These are phyloP conservation scores for Sinodicranocentrus sp. DNA, from an alignment of 2,888 invertebrate genomes.

Conservation along the genomic window DNA sequence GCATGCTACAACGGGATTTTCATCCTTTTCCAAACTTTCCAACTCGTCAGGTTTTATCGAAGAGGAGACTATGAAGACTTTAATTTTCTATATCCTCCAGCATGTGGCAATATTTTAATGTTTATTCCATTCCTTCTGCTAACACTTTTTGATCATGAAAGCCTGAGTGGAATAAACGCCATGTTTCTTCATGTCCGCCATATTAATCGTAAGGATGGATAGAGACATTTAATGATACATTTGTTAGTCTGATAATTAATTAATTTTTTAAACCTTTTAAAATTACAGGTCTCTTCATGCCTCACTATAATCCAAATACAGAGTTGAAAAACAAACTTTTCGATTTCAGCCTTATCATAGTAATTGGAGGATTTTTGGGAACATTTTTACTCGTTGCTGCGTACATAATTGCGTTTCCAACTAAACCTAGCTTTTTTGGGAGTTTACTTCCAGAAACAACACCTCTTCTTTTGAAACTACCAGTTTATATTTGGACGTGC, in stretches of 20 bases:
- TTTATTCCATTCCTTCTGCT: neutral
- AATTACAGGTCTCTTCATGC: neutral
- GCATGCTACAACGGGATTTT: too few species aligned
- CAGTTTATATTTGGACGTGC: too few species aligned
- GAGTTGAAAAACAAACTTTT: neutral
- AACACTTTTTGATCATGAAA: neutral
- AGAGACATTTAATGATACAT: too few species aligned
- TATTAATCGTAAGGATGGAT: neutral
- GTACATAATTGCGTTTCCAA: too few species aligned
- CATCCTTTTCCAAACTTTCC: neutral
- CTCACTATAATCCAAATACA: constrained; percentile 17
- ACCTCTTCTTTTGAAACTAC: too few species aligned
- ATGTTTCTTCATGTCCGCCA: neutral
- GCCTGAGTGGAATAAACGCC: neutral
- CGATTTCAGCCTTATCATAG: too few species aligned
- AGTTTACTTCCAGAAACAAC: too few species aligned
- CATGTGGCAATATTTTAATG: neutral
- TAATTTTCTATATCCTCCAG: neutral
- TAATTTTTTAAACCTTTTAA: neutral
- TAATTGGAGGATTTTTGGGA: too few species aligned
- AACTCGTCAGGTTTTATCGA: neutral
- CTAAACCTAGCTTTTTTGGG: neutral
- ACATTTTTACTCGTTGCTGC: too few species aligned
- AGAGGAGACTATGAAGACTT: neutral
- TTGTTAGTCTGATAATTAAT: too few species aligned